phyloP scores from a whole-genome alignment of 2,888 invertebrate genomes.

The Synanthedon formicaeformis region DNA sequence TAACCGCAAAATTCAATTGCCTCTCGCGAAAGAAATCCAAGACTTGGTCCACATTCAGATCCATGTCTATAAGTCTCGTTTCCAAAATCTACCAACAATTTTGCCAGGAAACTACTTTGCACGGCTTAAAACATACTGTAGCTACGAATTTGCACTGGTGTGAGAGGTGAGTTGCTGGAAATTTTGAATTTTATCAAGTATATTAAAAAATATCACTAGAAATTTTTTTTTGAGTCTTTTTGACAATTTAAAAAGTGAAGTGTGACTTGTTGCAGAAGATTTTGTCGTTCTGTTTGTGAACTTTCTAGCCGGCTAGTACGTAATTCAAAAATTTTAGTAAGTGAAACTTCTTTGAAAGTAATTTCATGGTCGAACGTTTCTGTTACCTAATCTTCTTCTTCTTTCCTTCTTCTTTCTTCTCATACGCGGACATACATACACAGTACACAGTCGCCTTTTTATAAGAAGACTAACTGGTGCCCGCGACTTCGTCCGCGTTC shows the following conservation, averaged over 20 bases:
- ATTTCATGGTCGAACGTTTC: no score
- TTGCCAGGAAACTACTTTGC: slow-evolving; percentile 52
- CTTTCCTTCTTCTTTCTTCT: no score
- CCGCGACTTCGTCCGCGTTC: no score
- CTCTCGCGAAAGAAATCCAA: slow-evolving; percentile 36
- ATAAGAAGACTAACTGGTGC: no score
- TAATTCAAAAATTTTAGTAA: no score
- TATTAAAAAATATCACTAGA: background rate
- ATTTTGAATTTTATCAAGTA: background rate
- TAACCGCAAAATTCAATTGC: slow-evolving; percentile 37
- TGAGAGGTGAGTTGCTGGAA: slow-evolving; percentile 34
- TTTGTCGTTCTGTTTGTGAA: background rate
- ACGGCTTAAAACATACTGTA: slow-evolving; percentile 60
- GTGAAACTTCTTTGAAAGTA: no score
- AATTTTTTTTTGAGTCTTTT: background rate
- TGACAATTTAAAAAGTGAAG: background rate
- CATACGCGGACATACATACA: no score
- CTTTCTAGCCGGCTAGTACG: no score
- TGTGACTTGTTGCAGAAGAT: slow-evolving; percentile 1
- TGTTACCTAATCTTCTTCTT: no score
- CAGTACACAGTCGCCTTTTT: no score
- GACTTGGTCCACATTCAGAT: slow-evolving; percentile 20
- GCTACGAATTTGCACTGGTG: slow-evolving; percentile 43
- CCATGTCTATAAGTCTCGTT: slow-evolving; percentile 20
- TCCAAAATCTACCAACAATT: slow-evolving; percentile 38